Evolutionary conservation across 2,888 invertebrate species (phyloP).

Genomic region (Digitonthophagus gazella): DNA sequence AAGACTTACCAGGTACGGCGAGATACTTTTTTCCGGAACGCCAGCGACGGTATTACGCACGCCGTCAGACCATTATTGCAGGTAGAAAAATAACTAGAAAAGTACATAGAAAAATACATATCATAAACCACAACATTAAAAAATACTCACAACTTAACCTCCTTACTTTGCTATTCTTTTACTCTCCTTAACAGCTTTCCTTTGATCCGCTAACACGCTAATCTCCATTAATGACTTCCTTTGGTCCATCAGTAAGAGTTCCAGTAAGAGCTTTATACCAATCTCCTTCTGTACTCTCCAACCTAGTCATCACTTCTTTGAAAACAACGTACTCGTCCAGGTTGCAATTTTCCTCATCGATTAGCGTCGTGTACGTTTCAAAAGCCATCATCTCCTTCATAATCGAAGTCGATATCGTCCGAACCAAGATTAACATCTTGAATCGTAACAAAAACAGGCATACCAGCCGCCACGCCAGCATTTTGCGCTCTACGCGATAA

Average conservation of each 20-base stretch:
- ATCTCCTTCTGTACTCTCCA: slow-evolving; percentile 59
- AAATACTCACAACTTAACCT: no score
- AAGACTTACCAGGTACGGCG: no score
- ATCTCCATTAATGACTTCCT: slow-evolving; percentile 83
- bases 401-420: slow-evolving; percentile 76
- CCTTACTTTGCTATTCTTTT: slow-evolving; percentile 95
- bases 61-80: no score
- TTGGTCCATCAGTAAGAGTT: slow-evolving; percentile 74
- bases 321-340: slow-evolving; percentile 92
- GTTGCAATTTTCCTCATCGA: slow-evolving; percentile 82
- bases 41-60: no score
- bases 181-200: slow-evolving; percentile 89
- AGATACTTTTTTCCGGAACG: no score
- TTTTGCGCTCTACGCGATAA: slow-evolving; percentile 69
- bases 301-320: slow-evolving; percentile 73
- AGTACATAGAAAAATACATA: no score
- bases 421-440: slow-evolving; percentile 56
- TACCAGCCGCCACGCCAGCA: slow-evolving; percentile 60
- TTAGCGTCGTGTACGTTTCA: slow-evolving; percentile 87
- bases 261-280: slow-evolving; percentile 82
- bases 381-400: slow-evolving; percentile 83
- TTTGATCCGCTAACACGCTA: slow-evolving; percentile 86
- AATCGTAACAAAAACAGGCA: slow-evolving; percentile 48
- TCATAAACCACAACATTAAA: no score
- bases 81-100: no score